These are phyloP conservation scores for Lichenostomus cassidix DNA, from an alignment of 2,113 vertebrate genomes.

Conservation along the genomic window DNA sequence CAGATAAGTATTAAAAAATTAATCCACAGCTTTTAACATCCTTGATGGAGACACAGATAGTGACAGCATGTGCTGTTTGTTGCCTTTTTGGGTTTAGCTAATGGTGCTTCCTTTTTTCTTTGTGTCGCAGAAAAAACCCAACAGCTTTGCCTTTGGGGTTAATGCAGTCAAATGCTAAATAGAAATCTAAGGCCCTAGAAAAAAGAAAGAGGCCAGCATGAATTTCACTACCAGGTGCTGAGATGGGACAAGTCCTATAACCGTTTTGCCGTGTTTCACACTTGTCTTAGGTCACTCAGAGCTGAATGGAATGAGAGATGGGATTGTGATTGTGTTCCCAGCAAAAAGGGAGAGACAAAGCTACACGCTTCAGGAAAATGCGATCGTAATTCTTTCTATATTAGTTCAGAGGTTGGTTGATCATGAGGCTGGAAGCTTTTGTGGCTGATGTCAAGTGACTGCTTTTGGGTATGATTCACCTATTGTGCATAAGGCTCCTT, in stretches of 20 bases:
- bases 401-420: conserved; percentile 38
- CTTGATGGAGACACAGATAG: background rate
- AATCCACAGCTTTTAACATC: background rate
- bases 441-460: conserved; percentile 64
- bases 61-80: background rate
- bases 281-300: background rate
- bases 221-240: background rate
- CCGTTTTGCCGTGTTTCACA: background rate
- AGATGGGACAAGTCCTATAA: background rate
- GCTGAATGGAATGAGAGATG: background rate
- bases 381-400: conserved; percentile 11
- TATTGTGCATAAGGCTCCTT: conserved; percentile 54
- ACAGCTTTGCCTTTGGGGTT: background rate
- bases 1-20: background rate
- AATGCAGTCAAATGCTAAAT: background rate
- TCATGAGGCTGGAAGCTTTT: conserved; percentile 53
- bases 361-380: background rate
- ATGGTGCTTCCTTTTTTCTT: background rate
- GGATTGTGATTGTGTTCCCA: background rate
- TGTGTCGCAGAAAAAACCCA: background rate
- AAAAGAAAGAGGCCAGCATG: background rate
- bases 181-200: background rate
- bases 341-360: background rate
- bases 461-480: conserved; percentile 47
- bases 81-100: background rate